Base-by-base conservation (phyloP, 2,888 invertebrate species). In the Aphodius sticticus region DNA sequence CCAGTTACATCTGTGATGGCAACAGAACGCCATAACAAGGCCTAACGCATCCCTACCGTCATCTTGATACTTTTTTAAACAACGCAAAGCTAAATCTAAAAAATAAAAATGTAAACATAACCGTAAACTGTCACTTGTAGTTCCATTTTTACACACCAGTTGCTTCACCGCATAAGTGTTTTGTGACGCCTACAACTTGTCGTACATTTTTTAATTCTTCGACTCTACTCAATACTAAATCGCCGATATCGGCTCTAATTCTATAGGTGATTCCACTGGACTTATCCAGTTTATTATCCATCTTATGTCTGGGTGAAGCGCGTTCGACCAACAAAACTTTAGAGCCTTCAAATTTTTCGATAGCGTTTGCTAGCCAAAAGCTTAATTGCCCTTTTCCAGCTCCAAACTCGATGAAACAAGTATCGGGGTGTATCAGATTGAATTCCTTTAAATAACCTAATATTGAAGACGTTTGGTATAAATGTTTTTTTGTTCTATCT, bases 341-440 rank as follows among this genome's bases (percentile, higher is more conserved):
- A 15, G 85, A 91, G 75, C 89, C 85, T 84, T 86, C 82, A 70
- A 85, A 85, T 16, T 89, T 85, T 81, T 92, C 90, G 84, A 94
- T 91, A 70, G 93, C 92, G 82, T 91, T 90, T 16, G 94, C 93
- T 78, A 95, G 88, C 93, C 95, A 96, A 88, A 93, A 96, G 9
- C 96, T 95, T 76, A 97, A 87, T 84, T 95, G 94, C 0, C 96
- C 97, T 92, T 95, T 96, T n/a, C 97, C 97, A 12, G 97, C 97
- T 0, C 97, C 97, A 86, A 97, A 94, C 88, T 97, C 97, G 80
- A 97, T 92, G 84, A 93, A 97, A 88, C 95, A 95, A 0, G 94
- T 94, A 26, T 91, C 87, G 9, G 93, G 89, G 12, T 85, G 86
- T 0, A 95, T 88, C 70, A 96, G 90, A 0, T 91, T 89, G 81